phyloP scores from a whole-genome alignment of 2,888 invertebrate genomes.

The Cynaeus angustus region DNA sequence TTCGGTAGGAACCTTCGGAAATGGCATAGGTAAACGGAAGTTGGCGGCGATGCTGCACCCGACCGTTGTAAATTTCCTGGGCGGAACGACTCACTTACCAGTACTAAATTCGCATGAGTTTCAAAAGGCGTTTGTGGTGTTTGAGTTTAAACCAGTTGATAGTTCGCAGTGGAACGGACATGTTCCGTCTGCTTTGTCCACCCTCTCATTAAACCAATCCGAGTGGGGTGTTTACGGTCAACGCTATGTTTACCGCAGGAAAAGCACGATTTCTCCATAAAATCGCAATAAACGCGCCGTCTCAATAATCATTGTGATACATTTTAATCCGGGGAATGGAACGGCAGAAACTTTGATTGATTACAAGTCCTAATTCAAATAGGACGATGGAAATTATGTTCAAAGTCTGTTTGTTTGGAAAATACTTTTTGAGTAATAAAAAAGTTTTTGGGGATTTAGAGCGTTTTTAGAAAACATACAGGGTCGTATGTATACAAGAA shows the following conservation, averaged over 20 bases:
- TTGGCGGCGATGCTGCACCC: slow-evolving; percentile 54
- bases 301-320: slow-evolving; percentile 46
- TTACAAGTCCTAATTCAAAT: too few relatives aligned
- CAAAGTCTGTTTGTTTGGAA: too few relatives aligned
- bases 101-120: slow-evolving; percentile 51
- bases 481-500: too few relatives aligned
- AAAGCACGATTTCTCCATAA: slow-evolving; percentile 53
- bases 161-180: slow-evolving; percentile 34
- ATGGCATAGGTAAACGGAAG: slow-evolving; percentile 56
- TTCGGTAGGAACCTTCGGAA: slow-evolving; percentile 47
- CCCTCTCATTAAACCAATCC: slow-evolving; percentile 39
- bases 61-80: slow-evolving; percentile 55
- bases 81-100: slow-evolving; percentile 56
- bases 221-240: too few relatives aligned
- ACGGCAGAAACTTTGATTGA: too few relatives aligned
- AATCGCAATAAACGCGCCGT: too few relatives aligned
- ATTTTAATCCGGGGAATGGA: slow-evolving; percentile 50
- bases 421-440: too few relatives aligned
- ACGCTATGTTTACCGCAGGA: slow-evolving; percentile 51
- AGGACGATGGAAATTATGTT: too few relatives aligned
- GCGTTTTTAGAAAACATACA: too few relatives aligned
- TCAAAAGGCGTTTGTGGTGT: slow-evolving; percentile 49
- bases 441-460: too few relatives aligned
- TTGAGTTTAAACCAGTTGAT: slow-evolving; percentile 44
- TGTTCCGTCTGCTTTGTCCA: slow-evolving; percentile 24